These are phyloP conservation scores for Erethizon dorsatum DNA, from an alignment of 2,797 vertebrate species.

Conservation along the genomic window DNA sequence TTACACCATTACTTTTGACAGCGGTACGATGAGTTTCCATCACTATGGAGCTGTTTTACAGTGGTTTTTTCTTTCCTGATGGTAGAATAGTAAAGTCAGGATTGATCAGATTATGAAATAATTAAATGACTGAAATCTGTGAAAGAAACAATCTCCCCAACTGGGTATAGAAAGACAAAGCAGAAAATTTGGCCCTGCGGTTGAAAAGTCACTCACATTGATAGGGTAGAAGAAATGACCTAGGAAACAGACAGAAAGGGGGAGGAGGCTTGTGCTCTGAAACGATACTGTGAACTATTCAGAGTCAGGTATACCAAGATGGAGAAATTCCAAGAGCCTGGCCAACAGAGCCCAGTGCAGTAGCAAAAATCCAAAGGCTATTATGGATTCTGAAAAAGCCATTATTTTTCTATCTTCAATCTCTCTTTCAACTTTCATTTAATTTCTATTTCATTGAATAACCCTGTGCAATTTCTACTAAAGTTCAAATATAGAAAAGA, in stretches of 20 bases:
- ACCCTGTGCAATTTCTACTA: conserved; percentile 57
- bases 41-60: neutral
- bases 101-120: neutral
- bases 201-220: neutral
- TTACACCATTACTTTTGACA: neutral
- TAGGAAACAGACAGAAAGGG: neutral
- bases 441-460: conserved; percentile 67
- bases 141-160: neutral
- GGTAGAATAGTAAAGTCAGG: neutral
- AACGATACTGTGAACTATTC: neutral
- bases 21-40: neutral
- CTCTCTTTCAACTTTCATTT: conserved; percentile 68
- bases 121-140: neutral
- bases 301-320: neutral
- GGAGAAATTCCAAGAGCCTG: neutral
- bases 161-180: neutral
- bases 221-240: neutral
- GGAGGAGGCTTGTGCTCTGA: neutral
- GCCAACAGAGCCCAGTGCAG: neutral
- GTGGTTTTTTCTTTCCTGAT: neutral
- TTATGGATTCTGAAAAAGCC: conserved; percentile 51
- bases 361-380: neutral
- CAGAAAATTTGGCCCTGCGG: neutral
- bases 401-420: conserved; percentile 62
- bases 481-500: conserved; percentile 71